Conservation (phyloP, 2,113 vertebrate genomes). For the Seriola rivoliana region DNA sequence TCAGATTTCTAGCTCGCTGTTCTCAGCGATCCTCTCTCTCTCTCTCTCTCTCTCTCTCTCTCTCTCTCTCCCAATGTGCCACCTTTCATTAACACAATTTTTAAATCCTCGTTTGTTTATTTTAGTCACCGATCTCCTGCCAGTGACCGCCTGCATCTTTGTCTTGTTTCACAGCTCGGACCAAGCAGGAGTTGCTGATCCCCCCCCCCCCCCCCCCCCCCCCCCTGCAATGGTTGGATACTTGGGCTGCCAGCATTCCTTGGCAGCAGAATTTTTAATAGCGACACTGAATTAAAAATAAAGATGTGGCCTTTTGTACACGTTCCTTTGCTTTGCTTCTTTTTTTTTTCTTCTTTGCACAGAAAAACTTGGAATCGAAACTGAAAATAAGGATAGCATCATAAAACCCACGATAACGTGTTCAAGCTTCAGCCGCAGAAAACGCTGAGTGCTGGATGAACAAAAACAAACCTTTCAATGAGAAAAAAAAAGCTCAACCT, state of each 20-base stretch:
- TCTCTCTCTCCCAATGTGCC: not conserved
- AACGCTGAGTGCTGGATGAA: not conserved
- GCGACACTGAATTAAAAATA: not conserved
- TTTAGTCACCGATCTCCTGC: conserved; percentile 1
- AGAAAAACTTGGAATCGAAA: not conserved
- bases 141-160: conserved; percentile 29
- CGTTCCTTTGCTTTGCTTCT: not conserved
- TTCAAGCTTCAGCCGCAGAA: not conserved
- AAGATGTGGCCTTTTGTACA: not conserved
- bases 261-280: conserved; percentile 15
- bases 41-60: no score
- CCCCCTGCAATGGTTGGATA: not conserved
- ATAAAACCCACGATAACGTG: not conserved
- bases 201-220: not conserved
- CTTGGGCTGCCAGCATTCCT: conserved; percentile 29
- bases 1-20: not conserved
- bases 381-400: not conserved
- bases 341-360: conserved; percentile 7
- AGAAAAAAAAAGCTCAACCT: not conserved
- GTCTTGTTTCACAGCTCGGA: conserved; percentile 45
- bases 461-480: not conserved
- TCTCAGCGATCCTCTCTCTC: not conserved
- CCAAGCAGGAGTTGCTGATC: conserved; percentile 13
- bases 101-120: conserved; percentile 21
- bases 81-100: not conserved